phyloP scores from a whole-genome alignment of 2,797 vertebrate genomes.

The Phoxinus dragarum region DNA sequence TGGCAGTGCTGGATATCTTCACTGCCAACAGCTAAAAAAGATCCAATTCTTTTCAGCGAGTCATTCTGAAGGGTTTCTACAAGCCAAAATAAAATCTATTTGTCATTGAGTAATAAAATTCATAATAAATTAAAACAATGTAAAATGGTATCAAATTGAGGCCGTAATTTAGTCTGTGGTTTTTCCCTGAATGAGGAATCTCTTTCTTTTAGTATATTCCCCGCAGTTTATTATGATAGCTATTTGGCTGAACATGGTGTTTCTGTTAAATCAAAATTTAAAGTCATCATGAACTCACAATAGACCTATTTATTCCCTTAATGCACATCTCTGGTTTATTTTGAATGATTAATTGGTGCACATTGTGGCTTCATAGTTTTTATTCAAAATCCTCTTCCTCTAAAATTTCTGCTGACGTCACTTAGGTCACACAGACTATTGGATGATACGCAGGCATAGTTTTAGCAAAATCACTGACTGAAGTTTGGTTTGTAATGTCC shows the following conservation, averaged over 20 bases:
- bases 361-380: not conserved
- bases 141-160: constrained; percentile 18
- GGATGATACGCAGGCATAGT: not conserved
- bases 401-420: not conserved
- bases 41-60: not conserved
- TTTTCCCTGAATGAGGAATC: constrained; percentile 10
- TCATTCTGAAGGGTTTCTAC: not conserved
- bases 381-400: not conserved
- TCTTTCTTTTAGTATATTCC: constrained; percentile 8
- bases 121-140: not conserved
- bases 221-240: not conserved
- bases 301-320: not conserved
- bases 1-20: constrained; percentile 2
- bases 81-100: constrained; percentile 8
- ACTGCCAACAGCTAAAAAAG: constrained; percentile 20
- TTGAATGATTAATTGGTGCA: not conserved
- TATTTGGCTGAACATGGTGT: constrained; percentile 27
- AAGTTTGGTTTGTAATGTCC: not conserved
- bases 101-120: not conserved
- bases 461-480: constrained; percentile 1
- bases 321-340: not conserved
- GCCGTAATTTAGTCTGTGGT: constrained; percentile 20
- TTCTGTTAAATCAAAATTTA: constrained; percentile 17
- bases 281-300: not conserved
- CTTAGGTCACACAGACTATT: not conserved